These are phyloP conservation scores for Onychomys leucogaster DNA, from an alignment of 2,797 vertebrate genomes.

Conservation along the genomic window DNA sequence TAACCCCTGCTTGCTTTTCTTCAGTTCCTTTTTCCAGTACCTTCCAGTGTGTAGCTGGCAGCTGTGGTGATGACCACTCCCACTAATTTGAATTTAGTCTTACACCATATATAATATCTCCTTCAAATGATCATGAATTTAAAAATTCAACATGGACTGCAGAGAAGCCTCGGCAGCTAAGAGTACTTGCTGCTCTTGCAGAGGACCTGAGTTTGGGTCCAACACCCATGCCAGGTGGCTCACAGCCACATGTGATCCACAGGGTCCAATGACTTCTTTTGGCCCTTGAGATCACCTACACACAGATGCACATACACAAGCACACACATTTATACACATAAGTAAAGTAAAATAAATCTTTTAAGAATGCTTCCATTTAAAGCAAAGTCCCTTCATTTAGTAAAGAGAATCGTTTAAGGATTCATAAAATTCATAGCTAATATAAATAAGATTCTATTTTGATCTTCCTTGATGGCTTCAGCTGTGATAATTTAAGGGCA, in stretches of 20 bases:
- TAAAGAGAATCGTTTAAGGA: slow-evolving; percentile 1
- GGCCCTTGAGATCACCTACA: not conserved
- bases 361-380: not conserved
- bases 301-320: not conserved
- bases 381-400: slow-evolving; percentile 38
- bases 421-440: slow-evolving; percentile 42
- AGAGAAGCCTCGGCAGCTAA: not conserved
- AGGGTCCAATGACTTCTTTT: not conserved
- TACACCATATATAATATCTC: not conserved
- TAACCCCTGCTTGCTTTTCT: slow-evolving; percentile 11
- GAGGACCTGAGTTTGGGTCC: not conserved
- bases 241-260: not conserved
- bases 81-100: not conserved
- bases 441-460: slow-evolving; percentile 1
- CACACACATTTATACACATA: not conserved
- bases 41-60: not conserved
- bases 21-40: slow-evolving; percentile 18
- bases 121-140: slow-evolving; percentile 55
- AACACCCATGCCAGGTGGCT: not conserved
- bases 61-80: not conserved
- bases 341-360: not conserved
- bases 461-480: not conserved
- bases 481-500: not conserved
- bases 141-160: not conserved
- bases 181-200: not conserved